phyloP scores from a whole-genome alignment of 2,888 invertebrate species.

The Xanthia icteritia region DNA sequence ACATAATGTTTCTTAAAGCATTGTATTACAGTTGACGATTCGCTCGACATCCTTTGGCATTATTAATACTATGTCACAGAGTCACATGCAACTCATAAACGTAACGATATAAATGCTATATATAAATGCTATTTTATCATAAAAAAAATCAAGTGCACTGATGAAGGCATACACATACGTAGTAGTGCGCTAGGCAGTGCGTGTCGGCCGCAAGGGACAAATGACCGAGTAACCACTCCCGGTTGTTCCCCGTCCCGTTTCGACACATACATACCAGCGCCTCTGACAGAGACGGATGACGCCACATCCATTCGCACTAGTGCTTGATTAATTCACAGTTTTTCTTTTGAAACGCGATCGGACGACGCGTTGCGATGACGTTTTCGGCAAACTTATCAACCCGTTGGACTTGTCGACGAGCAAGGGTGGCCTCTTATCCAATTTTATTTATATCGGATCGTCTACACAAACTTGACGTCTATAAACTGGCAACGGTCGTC shows the following conservation, averaged over 20 bases:
- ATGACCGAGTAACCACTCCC: constrained; percentile 86
- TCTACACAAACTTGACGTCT: constrained; percentile 57
- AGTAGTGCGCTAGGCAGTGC: constrained; percentile 77
- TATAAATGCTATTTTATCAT: constrained; percentile 38
- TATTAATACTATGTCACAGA: constrained; percentile 14
- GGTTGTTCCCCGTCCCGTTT: constrained; percentile 80
- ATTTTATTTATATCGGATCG: constrained; percentile 63
- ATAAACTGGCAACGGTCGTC: constrained; percentile 72
- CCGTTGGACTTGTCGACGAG: constrained; percentile 73
- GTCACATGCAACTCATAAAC: constrained; percentile 25
- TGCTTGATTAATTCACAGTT: constrained; percentile 88
- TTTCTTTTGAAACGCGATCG: constrained; percentile 85
- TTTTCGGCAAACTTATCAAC: constrained; percentile 84
- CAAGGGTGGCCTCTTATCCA: constrained; percentile 67
- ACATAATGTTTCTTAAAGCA: constrained; percentile 15
- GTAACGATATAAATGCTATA: constrained; percentile 31
- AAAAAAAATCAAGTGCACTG: constrained; percentile 64
- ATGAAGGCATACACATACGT: constrained; percentile 73
- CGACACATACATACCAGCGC: constrained; percentile 72
- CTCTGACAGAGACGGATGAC: constrained; percentile 84
- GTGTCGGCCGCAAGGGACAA: constrained; percentile 83
- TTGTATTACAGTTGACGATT: constrained; percentile 11
- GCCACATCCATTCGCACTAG: constrained; percentile 82
- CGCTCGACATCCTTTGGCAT: background rate
- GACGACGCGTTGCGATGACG: constrained; percentile 79